These are phyloP conservation scores for Aldabrachelys gigantea DNA, from an alignment of 2,113 vertebrate species.

Conservation along the genomic window DNA sequence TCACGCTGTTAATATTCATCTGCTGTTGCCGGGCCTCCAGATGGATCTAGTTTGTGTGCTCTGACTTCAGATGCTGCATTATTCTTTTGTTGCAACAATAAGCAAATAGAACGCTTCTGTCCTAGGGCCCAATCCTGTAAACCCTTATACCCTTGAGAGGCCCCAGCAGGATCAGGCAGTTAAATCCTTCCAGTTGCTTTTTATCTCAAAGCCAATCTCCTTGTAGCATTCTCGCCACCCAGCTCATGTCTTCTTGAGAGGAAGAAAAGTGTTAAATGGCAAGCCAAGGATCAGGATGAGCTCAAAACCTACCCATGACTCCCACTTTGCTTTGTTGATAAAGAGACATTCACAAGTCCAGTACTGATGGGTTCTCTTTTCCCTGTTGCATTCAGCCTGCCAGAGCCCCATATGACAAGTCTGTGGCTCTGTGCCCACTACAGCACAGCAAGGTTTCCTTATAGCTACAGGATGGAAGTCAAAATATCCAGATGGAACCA, in stretches of 20 bases:
- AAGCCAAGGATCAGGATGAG: not conserved
- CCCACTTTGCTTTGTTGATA: not conserved
- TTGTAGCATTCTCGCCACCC: not conserved
- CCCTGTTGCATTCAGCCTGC: not conserved
- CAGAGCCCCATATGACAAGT: conserved; percentile 40
- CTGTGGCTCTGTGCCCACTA: conserved; percentile 45
- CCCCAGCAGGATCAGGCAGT: not conserved
- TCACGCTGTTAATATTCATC: conserved; percentile 60
- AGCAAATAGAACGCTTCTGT: not conserved
- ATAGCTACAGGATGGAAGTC: conserved; percentile 23
- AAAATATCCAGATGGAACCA: conserved; percentile 56
- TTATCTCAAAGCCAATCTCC: not conserved
- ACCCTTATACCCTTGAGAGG: accelerated
- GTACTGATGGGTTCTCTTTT: not conserved
- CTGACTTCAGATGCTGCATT: conserved; percentile 14
- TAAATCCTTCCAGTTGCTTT: not conserved
- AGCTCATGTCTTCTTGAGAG: accelerated
- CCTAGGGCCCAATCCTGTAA: not conserved
- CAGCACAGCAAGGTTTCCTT: conserved; percentile 8
- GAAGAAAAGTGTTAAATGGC: not conserved
- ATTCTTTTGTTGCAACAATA: not conserved
- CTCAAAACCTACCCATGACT: not conserved
- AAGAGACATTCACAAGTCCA: not conserved
- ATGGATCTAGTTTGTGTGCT: conserved; percentile 34
- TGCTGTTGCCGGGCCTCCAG: conserved; percentile 38